These are phyloP conservation scores for Odontamblyopus rebecca DNA, from an alignment of 2,797 vertebrate species.

Conservation along the genomic window DNA sequence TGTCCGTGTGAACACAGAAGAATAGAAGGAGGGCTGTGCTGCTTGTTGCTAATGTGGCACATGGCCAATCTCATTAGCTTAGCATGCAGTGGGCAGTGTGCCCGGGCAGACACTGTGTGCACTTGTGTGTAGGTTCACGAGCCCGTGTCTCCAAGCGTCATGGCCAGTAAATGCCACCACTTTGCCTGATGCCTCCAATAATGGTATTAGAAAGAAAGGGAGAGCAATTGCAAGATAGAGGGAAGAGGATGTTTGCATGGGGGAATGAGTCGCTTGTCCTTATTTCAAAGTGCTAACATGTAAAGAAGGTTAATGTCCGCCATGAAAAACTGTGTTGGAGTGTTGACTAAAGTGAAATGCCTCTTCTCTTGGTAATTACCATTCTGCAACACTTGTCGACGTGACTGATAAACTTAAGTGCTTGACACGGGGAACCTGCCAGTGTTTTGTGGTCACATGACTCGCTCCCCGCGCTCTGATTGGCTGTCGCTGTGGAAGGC, in stretches of 20 bases:
- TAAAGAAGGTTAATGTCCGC: slow-evolving; percentile 26
- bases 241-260: background rate
- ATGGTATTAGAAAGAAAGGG: slow-evolving; percentile 61
- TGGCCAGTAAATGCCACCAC: slow-evolving; percentile 70
- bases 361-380: slow-evolving; percentile 32
- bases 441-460: slow-evolving; percentile 9
- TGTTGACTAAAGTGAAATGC: slow-evolving; percentile 19
- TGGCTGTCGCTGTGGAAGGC: slow-evolving; percentile 17
- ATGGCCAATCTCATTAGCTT: slow-evolving; percentile 76
- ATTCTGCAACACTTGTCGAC: slow-evolving; percentile 34
- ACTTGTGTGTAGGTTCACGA: slow-evolving; percentile 27
- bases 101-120: slow-evolving; percentile 46
- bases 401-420: slow-evolving; percentile 40
- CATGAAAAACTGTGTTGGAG: slow-evolving; percentile 19
- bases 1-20: slow-evolving; percentile 18
- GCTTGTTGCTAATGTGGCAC: slow-evolving; percentile 66
- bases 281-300: slow-evolving; percentile 13
- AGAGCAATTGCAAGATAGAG: slow-evolving; percentile 7
- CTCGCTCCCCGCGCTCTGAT: slow-evolving; percentile 4
- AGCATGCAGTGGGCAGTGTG: slow-evolving; percentile 71
- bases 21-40: slow-evolving; percentile 53
- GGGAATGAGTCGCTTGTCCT: background rate
- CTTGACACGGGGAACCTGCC: slow-evolving; percentile 32
- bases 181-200: slow-evolving; percentile 71
- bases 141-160: slow-evolving; percentile 39